Evolutionary conservation across 2,888 invertebrate genomes (phyloP).

Genomic region (Coecobrya sp.): DNA sequence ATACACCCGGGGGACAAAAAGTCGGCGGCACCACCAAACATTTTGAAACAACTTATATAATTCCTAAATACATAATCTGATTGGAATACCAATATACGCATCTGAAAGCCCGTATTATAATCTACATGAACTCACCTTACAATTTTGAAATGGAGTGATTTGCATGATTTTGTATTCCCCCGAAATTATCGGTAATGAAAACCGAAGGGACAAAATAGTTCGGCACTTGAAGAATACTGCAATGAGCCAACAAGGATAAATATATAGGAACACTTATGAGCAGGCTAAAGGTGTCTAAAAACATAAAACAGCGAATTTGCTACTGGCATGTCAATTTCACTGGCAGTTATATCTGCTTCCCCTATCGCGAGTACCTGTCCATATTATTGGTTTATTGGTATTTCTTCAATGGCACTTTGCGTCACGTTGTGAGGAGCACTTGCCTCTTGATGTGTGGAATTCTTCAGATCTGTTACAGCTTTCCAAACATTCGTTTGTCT

Average conservation of each 20-base stretch:
- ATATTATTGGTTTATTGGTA: conserved; percentile 56
- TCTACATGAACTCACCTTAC: too few species aligned
- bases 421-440: conserved; percentile 25
- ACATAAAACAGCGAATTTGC: background rate
- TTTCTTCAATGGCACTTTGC: conserved; percentile 50
- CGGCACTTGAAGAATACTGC: background rate
- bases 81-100: too few species aligned
- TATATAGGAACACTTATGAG: background rate
- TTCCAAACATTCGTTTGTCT: background rate
- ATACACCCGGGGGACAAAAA: too few species aligned
- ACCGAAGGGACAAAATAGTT: too few species aligned
- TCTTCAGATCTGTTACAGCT: background rate
- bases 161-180: too few species aligned
- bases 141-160: too few species aligned
- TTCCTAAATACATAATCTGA: too few species aligned
- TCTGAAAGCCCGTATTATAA: too few species aligned
- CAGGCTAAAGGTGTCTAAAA: background rate
- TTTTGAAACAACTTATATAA: too few species aligned
- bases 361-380: conserved; percentile 30
- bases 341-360: background rate
- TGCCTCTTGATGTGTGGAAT: conserved; percentile 14
- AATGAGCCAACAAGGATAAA: background rate
- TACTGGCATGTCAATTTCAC: conserved; percentile 26
- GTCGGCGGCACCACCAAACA: too few species aligned
- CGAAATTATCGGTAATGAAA: too few species aligned